Conservation (phyloP, 2,888 invertebrate genomes). For the Cylindroiulus punctatus region DNA sequence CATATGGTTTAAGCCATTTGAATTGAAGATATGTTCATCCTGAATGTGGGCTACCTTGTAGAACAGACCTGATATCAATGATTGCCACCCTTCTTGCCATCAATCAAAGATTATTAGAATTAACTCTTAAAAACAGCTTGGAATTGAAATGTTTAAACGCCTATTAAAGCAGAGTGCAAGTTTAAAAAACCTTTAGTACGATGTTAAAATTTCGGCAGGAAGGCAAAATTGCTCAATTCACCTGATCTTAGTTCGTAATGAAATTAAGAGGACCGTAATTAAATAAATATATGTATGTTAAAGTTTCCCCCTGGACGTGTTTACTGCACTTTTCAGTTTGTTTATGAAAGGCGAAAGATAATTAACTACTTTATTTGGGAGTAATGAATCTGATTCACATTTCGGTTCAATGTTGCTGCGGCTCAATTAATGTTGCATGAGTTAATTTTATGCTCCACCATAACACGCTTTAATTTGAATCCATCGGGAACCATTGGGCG, state of each 20-base stretch:
- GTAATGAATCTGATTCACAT: background rate
- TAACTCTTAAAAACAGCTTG: no score
- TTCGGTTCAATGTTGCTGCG: background rate
- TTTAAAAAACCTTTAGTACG: background rate
- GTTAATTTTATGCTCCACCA: conserved; percentile 20
- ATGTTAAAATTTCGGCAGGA: background rate
- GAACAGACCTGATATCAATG: background rate
- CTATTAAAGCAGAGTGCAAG: no score
- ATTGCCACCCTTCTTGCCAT: background rate
- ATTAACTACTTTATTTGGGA: conserved; percentile 8
- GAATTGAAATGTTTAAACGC: background rate
- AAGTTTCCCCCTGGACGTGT: conserved; percentile 27
- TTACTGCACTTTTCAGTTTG: background rate
- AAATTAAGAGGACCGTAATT: conserved; percentile 11
- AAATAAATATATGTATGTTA: conserved; percentile 29
- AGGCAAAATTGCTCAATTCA: background rate
- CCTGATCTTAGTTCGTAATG: background rate
- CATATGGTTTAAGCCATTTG: no score
- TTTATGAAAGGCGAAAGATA: conserved; percentile 3
- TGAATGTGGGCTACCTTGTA: background rate
- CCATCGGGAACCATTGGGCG: background rate
- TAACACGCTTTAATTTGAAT: conserved; percentile 33
- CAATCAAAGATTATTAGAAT: background rate
- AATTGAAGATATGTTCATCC: no score
- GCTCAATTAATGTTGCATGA: conserved; percentile 30